Conservation (phyloP, 2,113 vertebrate genomes). For the Sander vitreus region DNA sequence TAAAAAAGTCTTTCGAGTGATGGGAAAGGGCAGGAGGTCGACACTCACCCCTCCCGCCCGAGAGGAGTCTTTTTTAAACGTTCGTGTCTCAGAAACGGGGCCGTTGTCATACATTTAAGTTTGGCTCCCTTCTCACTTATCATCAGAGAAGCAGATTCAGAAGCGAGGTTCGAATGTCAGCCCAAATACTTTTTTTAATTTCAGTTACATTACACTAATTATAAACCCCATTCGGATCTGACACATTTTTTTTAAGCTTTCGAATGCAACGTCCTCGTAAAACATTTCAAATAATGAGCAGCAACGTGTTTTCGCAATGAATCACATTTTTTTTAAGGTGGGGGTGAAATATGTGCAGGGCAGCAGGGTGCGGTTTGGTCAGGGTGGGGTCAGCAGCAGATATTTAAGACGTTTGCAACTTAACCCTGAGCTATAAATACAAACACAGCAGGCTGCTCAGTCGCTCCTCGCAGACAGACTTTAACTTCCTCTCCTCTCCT, state of each 20-base stretch:
- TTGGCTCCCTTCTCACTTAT: constrained; percentile 72
- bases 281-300: background rate
- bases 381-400: constrained; percentile 41
- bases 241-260: background rate
- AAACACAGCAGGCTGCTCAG: constrained; percentile 59
- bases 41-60: constrained; percentile 23
- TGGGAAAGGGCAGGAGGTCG: constrained; percentile 11
- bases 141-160: constrained; percentile 61
- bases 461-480: constrained; percentile 9
- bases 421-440: constrained; percentile 77
- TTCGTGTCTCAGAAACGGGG: too few species aligned
- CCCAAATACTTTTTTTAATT: constrained; percentile 27
- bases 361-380: constrained; percentile 33
- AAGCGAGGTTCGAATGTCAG: constrained; percentile 59
- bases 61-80: too few species aligned
- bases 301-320: background rate
- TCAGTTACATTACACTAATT: constrained; percentile 35
- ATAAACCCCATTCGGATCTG: constrained; percentile 21
- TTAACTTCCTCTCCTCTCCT: constrained; percentile 44
- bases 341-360: constrained; percentile 1
- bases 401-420: constrained; percentile 72
- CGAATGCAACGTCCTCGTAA: background rate
- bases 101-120: constrained; percentile 63
- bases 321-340: background rate
- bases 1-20: constrained; percentile 15